Evolutionary conservation across 2,113 vertebrate species (phyloP), one percentile per base, ranked within the genome.

Genomic region (Lepisosteus osseus): DNA sequence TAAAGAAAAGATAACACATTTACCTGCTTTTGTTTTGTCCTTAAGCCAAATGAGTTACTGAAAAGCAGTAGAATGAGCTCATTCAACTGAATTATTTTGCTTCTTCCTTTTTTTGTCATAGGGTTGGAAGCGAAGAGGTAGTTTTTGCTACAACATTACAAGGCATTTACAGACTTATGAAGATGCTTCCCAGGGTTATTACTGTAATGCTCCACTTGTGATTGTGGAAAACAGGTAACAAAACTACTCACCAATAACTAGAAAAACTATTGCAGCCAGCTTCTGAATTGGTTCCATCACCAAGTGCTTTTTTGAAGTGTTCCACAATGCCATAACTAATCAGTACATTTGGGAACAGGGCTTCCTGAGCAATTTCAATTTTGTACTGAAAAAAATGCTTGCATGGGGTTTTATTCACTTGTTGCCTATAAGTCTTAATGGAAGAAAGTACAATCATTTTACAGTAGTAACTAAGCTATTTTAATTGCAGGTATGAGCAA

Each of bases 131-230:
- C 92, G 94, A 81, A 92, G 95, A 45, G 86, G 90, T 59, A 79
- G 80, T 78, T 96, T 91, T 86, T 98, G 96, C 86, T 99, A 98
- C 84, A 93, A 79, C 74, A 87, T 96, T 72, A 93, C 94, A 13
- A 85, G 83, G 61, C 87, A 90, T 43, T 89, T 90, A 73, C 90
- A 95, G 87, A 95, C 75, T 72, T 95, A 90, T 84, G 83, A 92
- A 14, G 87, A 94, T 1, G 93, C 94, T 42, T 78, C 84, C 71
- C 88, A 77, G 78, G 94, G 94, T 66, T 98, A 95, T 84, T 95
- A 94, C 90, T 99, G 96, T 85, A 92, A 92, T 65, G 87, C 93
- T 69, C 85, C 88, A 71, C 94, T 96, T 72, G 88, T 92, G n/a
- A 94, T 90, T n/a, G 79, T 98, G 78, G 86, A 88, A 68, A 94